These are phyloP conservation scores for Solea senegalensis DNA, from an alignment of 2,113 vertebrate genomes.

Conservation along the genomic window DNA sequence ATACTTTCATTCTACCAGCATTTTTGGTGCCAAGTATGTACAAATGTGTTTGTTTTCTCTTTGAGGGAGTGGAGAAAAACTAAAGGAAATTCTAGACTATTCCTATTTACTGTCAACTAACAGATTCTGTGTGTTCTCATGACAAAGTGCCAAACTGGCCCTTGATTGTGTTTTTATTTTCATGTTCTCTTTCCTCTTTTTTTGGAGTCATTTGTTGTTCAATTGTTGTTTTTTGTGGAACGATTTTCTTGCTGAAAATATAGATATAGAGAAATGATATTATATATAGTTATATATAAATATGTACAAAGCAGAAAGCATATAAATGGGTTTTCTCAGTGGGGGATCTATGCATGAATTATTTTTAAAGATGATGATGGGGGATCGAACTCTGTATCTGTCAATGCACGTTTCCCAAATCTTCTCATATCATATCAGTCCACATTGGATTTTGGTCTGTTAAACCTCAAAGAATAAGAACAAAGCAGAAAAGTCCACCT, in stretches of 20 bases:
- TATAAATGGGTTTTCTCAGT: conserved; percentile 78
- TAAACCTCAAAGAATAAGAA: conserved; percentile 32
- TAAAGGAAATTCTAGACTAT: conserved; percentile 44
- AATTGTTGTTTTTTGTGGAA: conserved; percentile 71
- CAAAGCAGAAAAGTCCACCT: conserved; percentile 5
- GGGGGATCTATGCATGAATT: conserved; percentile 84
- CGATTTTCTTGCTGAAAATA: conserved; percentile 74
- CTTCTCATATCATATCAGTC: conserved; percentile 46
- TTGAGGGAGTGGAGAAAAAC: conserved; percentile 49
- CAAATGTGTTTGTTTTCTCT: conserved; percentile 66
- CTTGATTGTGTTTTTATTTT: conserved; percentile 64
- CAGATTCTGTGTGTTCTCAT: conserved; percentile 68
- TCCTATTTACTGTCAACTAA: conserved; percentile 63
- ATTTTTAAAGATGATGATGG: conserved; percentile 69
- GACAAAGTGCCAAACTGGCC: conserved; percentile 81
- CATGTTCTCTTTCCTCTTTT: conserved; percentile 44
- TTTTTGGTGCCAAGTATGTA: conserved; percentile 80
- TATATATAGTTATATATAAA: conserved; percentile 82
- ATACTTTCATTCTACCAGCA: conserved; percentile 78
- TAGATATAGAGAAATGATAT: conserved; percentile 81
- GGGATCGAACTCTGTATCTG: conserved; percentile 57
- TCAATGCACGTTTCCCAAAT: conserved; percentile 76
- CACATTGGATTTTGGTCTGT: conserved; percentile 32
- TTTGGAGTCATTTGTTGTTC: conserved; percentile 51
- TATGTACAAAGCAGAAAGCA: conserved; percentile 82